Percentiles rank a stretch among this genome's conserved stretches.
phyloP scores from a whole-genome alignment of 2,797 vertebrate genomes.

The Leptoclinus maculatus region DNA sequence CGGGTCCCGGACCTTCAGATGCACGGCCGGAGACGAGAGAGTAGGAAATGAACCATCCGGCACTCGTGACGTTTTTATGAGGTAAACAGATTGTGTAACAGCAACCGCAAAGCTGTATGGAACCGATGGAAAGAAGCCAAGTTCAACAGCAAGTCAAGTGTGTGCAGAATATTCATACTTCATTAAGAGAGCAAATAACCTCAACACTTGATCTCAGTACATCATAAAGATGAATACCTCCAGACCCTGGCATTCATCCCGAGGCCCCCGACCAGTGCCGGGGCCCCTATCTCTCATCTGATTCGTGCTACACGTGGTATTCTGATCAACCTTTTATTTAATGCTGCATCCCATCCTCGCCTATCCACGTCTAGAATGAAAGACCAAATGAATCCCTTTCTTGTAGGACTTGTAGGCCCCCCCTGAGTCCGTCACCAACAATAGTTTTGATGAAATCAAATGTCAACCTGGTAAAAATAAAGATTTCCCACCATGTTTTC shows the following conservation, averaged over 20 bases:
- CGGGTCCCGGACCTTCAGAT: neutral
- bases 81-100: conserved; percentile 43
- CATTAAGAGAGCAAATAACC: conserved; percentile 6
- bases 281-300: neutral
- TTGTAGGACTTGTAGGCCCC: neutral
- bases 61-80: conserved; percentile 53
- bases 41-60: neutral
- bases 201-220: neutral
- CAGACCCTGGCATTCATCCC: neutral
- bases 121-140: conserved; percentile 14
- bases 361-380: neutral
- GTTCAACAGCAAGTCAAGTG: conserved; percentile 38
- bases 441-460: too few species aligned
- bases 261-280: neutral
- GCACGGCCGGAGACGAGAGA: too few species aligned
- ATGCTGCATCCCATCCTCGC: neutral
- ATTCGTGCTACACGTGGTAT: neutral
- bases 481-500: neutral
- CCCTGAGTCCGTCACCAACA: too few species aligned
- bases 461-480: neutral
- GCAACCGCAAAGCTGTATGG: conserved; percentile 19
- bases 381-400: neutral
- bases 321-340: conserved; percentile 15
- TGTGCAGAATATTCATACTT: conserved; percentile 9
- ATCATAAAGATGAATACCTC: neutral